Conservation (phyloP, 2,888 invertebrate species). For the Folsomia manolachei region DNA sequence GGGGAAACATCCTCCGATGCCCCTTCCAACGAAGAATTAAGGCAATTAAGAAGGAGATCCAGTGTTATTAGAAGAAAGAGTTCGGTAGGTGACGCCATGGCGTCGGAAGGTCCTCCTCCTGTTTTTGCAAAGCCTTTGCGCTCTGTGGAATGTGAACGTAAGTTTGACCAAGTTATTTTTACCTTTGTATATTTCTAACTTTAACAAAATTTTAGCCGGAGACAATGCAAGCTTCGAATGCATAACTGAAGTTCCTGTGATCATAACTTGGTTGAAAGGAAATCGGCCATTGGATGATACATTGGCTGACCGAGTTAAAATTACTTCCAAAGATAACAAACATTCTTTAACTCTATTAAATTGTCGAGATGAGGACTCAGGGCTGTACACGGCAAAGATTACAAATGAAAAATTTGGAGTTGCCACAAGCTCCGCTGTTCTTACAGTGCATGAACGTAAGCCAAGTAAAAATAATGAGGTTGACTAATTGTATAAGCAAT, state of each 20-base stretch:
- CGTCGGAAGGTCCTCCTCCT: slow-evolving; percentile 12
- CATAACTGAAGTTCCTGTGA: slow-evolving; percentile 62
- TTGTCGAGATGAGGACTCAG: slow-evolving; percentile 73
- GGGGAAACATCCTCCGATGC: slow-evolving; percentile 41
- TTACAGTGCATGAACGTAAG: slow-evolving; percentile 81
- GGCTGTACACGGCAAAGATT: slow-evolving; percentile 85
- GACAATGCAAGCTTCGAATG: slow-evolving; percentile 79
- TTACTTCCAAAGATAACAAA: slow-evolving; percentile 62
- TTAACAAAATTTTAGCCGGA: slow-evolving; percentile 72
- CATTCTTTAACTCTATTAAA: slow-evolving; percentile 71
- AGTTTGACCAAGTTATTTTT: slow-evolving; percentile 20
- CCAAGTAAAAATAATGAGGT: background rate
- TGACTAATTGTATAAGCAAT: slow-evolving; percentile 1
- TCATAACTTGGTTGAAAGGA: slow-evolving; percentile 81
- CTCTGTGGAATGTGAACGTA: slow-evolving; percentile 46
- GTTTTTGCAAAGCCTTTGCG: slow-evolving; percentile 28
- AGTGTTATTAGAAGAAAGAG: slow-evolving; percentile 24
- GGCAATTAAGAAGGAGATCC: slow-evolving; percentile 12
- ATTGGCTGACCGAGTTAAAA: slow-evolving; percentile 69
- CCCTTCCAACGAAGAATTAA: background rate
- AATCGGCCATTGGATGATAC: slow-evolving; percentile 75
- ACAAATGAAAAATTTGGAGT: slow-evolving; percentile 62
- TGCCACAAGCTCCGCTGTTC: slow-evolving; percentile 79
- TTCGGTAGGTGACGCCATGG: slow-evolving; percentile 17
- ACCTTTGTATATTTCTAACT: background rate